Conservation (phyloP, 2,113 vertebrate genomes). For the Xiphorhynchus elegans region DNA sequence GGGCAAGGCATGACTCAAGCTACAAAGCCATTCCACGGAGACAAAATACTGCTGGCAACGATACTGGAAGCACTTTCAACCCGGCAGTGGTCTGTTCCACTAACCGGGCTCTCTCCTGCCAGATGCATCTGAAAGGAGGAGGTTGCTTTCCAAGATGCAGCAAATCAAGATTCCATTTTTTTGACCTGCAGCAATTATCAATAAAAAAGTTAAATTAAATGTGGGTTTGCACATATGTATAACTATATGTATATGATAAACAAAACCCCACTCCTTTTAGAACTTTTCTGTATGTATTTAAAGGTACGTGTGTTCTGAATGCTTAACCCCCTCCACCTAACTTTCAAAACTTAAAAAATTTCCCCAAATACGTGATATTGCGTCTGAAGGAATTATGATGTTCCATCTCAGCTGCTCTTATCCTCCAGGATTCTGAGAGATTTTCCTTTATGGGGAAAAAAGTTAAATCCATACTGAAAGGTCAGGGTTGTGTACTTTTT, state of each 20-base stretch:
- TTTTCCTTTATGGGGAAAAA: neutral
- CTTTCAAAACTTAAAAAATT: neutral
- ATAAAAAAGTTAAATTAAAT: neutral
- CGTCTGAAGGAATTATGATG: neutral
- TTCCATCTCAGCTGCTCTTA: neutral
- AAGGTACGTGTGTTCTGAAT: neutral
- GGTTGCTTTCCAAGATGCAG: neutral
- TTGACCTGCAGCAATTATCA: neutral
- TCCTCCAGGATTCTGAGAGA: neutral
- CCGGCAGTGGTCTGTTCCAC: neutral
- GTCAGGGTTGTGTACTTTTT: neutral
- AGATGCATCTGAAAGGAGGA: neutral
- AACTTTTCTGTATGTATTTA: neutral
- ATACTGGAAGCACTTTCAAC: neutral
- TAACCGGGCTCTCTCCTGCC: neutral
- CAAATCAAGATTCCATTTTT: neutral
- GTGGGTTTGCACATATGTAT: neutral
- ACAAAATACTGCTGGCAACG: neutral
- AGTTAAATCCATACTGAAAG: neutral
- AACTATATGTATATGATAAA: neutral
- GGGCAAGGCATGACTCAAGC: neutral
- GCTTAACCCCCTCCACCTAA: neutral
- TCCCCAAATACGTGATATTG: neutral
- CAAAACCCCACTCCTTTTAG: neutral
- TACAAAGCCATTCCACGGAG: neutral